A percentile compares a stretch with the other conserved stretches of the same genome.
Conservation (phyloP, 2,797 vertebrate genomes). For the Nasua narica region DNA sequence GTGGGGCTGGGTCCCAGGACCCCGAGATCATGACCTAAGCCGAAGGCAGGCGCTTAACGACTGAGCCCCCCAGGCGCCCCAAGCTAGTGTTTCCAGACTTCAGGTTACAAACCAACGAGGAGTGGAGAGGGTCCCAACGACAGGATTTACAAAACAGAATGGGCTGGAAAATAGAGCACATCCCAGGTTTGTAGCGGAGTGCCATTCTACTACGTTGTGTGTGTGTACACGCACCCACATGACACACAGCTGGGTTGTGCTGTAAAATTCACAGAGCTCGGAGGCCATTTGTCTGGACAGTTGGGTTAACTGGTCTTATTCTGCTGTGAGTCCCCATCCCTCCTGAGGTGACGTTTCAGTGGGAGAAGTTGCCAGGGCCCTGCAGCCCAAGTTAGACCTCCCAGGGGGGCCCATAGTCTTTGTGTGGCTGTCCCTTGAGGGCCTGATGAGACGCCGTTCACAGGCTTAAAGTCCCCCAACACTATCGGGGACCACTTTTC, state of each 20-base stretch:
- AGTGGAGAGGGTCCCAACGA: background rate
- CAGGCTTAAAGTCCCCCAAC: background rate
- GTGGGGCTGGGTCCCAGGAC: no score
- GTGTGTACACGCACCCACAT: background rate
- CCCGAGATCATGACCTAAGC: no score
- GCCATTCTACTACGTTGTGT: background rate
- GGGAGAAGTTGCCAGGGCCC: background rate
- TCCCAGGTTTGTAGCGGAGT: background rate
- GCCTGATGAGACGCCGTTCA: background rate
- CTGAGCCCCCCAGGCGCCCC: no score
- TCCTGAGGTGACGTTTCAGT: background rate
- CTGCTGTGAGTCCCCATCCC: background rate
- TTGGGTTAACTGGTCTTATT: background rate
- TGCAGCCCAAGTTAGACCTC: background rate
- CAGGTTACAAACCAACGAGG: background rate
- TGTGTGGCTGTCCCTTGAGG: background rate
- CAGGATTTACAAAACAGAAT: background rate
- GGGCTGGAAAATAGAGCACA: background rate
- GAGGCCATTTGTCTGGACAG: background rate
- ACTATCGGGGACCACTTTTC: accelerated
- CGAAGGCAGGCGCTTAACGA: no score
- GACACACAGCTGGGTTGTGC: background rate
- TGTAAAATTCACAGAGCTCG: background rate
- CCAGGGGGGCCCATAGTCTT: background rate
- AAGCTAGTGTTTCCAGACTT: background rate